Evolutionary conservation across 2,888 invertebrate genomes (phyloP), one percentile per base, ranked within the genome.

Genomic region (Tridacna gigas): DNA sequence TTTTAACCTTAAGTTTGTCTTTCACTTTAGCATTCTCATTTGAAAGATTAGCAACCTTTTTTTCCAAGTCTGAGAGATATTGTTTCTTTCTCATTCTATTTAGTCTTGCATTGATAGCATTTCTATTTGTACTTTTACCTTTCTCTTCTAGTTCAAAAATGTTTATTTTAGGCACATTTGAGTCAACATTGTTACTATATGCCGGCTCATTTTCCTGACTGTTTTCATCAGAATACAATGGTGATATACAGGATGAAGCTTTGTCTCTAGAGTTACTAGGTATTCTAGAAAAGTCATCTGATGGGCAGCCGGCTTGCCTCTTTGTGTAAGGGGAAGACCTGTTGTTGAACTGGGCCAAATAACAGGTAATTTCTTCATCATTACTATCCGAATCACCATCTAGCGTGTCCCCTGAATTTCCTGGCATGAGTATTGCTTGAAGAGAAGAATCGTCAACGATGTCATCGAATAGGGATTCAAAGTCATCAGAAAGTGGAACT

Each of bases 1-100:
- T 22, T 65, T 73, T 56, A 37, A 45, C 60, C 65, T 37, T n/a
- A 20, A 74, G 45, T n/a, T 81, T 75, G 13, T 28, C 73, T 71
- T 82, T 86, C 7, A 89, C 48, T 20, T 61, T 48, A 25, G 67
- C 25, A 78, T 88, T 88, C 74, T 88, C 84, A 15, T 20, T 45
- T 28, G 67, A 28, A 13, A 89, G 65, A 15, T 45, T 61, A 69
- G 78, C 45, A 28, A 84, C 71, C 9, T 74, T 79, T 63, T 47
- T 67, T 67, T 89, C 88, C 12, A 88, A 73, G 28, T 74, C 76
- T 71, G 77, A 28, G 13, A 88, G 15, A 81, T 90, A 86, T 45
- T 84, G 74, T 61, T 90, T 90, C 79, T 89, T 89, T 73, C 84
- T 88, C 79, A 83, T 80, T 77, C 90, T 76, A 45, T 89, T 86